phyloP scores from a whole-genome alignment of 2,113 vertebrate species.

The Scytalopus superciliaris region DNA sequence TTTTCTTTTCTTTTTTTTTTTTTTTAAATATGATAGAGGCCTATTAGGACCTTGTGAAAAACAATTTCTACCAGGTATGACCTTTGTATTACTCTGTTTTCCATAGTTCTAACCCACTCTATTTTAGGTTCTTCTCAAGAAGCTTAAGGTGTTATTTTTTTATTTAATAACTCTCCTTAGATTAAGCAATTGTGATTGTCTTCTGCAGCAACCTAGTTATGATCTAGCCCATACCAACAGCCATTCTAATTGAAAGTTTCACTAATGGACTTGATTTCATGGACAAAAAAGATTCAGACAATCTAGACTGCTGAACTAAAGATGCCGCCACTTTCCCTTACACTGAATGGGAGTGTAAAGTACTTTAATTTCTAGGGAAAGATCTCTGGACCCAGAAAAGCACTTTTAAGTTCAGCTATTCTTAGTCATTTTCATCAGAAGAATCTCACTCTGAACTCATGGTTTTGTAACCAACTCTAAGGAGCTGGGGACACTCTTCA shows the following conservation, averaged over 20 bases:
- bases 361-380: background rate
- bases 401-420: background rate
- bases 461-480: background rate
- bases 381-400: background rate
- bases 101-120: background rate
- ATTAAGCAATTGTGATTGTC: background rate
- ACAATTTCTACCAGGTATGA: background rate
- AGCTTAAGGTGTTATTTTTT: background rate
- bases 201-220: background rate
- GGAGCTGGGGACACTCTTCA: background rate
- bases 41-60: background rate
- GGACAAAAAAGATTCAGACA: background rate
- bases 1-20: background rate
- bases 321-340: background rate
- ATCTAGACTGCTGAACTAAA: background rate
- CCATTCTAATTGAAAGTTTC: background rate
- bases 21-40: background rate
- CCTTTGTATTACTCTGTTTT: background rate
- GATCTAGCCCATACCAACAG: background rate
- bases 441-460: background rate
- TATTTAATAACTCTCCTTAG: background rate
- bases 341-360: background rate
- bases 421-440: background rate
- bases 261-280: background rate
- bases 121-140: background rate